phyloP scores from a whole-genome alignment of 2,797 vertebrate genomes.

The Danio albolineatus region DNA sequence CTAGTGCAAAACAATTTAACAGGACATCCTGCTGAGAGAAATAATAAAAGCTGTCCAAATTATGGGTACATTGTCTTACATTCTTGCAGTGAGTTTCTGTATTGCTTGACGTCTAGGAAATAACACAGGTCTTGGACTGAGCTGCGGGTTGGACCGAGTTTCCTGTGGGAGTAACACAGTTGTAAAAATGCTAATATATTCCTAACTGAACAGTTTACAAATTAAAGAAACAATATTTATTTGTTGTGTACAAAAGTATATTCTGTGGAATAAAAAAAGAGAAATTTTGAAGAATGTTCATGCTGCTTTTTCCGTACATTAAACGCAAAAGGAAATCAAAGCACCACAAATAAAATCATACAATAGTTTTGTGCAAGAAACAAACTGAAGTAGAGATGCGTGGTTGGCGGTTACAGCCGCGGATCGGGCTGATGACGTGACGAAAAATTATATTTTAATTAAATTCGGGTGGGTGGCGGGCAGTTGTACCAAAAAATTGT shows the following conservation, averaged over 20 bases:
- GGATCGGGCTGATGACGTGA: too few relatives aligned
- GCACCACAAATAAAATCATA: not conserved
- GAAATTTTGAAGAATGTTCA: not conserved
- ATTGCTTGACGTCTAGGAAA: conserved; percentile 66
- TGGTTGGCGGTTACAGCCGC: too few relatives aligned
- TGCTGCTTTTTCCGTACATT: not conserved
- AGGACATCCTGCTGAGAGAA: conserved; percentile 5
- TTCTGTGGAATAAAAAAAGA: not conserved
- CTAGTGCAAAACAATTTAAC: not conserved
- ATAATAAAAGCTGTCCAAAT: not conserved
- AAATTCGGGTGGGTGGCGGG: too few relatives aligned
- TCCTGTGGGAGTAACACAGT: conserved; percentile 57
- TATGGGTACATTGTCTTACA: not conserved
- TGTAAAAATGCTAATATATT: not conserved
- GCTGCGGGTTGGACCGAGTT: conserved; percentile 61
- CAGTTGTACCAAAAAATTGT: too few relatives aligned
- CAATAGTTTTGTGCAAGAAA: not conserved
- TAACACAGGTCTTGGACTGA: conserved; percentile 79
- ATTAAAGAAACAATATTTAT: not conserved
- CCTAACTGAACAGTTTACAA: not conserved
- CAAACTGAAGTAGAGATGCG: not conserved
- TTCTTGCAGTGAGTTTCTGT: not conserved
- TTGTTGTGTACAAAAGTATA: not conserved
- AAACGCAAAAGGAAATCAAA: not conserved
- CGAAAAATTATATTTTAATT: too few relatives aligned